Evolutionary conservation across 2,113 vertebrate species (phyloP).

Genomic region (Phyllostomus discolor): DNA sequence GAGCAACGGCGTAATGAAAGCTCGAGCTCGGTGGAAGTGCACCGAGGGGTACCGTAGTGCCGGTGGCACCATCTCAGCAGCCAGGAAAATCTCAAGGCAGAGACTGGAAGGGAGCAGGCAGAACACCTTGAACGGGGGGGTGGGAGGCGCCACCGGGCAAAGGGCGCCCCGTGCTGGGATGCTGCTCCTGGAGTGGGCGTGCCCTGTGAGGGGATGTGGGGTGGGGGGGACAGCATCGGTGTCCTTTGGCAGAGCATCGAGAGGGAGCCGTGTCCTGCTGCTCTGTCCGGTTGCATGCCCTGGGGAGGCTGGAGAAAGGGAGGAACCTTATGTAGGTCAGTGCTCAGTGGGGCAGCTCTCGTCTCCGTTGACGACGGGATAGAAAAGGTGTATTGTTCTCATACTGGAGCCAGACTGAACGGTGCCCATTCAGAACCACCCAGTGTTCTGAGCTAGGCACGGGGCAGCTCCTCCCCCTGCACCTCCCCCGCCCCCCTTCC

Average conservation of each 20-base stretch:
- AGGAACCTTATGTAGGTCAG: slow-evolving; percentile 24
- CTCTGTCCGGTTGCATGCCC: background rate
- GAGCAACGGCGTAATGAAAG: background rate
- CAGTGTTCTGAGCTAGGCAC: background rate
- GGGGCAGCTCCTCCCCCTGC: background rate
- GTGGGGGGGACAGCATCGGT: background rate
- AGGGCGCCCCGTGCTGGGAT: no score
- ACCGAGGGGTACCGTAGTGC: background rate
- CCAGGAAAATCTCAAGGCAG: background rate
- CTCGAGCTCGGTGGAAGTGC: background rate
- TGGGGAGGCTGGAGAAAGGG: background rate
- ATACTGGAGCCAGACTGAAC: background rate
- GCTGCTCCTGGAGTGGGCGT: no score
- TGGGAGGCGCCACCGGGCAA: background rate
- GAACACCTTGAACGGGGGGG: background rate
- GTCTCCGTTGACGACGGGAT: background rate
- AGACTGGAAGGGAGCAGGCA: background rate
- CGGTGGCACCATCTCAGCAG: background rate
- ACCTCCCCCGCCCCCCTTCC: background rate
- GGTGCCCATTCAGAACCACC: background rate
- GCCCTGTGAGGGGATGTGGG: background rate
- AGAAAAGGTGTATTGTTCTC: background rate
- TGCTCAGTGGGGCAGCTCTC: slow-evolving; percentile 17
- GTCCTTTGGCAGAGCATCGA: background rate
- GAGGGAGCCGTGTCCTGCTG: background rate